A percentile compares a stretch with the other conserved stretches of the same genome.
phyloP scores from a whole-genome alignment of 2,888 invertebrate genomes.

The Eupithecia abbreviata region DNA sequence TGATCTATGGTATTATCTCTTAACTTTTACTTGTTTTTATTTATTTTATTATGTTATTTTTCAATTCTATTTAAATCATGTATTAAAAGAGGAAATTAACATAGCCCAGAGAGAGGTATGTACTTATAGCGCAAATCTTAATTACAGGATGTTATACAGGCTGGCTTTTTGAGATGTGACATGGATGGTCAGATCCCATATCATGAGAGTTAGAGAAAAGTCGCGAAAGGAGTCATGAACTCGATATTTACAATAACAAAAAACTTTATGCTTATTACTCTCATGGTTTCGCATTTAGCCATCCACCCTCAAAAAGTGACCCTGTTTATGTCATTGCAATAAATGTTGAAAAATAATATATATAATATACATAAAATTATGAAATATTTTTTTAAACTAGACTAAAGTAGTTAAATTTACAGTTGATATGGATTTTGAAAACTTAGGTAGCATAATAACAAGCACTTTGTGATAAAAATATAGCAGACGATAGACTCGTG shows the following conservation, averaged over 20 bases:
- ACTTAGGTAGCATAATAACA: not conserved
- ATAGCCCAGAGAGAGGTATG: not conserved
- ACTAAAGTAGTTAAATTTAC: not conserved
- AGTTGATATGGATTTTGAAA: not conserved
- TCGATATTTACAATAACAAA: too few species aligned
- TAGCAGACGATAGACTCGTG: not conserved
- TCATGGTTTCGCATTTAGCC: not conserved
- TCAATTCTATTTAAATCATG: not conserved
- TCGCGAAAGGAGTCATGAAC: not conserved
- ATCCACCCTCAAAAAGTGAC: not conserved
- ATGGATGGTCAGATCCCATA: not conserved
- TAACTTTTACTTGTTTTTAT: not conserved
- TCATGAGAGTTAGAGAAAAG: not conserved
- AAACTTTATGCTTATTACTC: not conserved
- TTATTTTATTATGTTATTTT: not conserved
- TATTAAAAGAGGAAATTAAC: not conserved
- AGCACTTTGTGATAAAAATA: slow-evolving; percentile 6
- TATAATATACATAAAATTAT: too few species aligned
- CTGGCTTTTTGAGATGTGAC: not conserved
- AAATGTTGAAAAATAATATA: not conserved
- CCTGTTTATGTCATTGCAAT: not conserved
- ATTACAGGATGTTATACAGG: not conserved
- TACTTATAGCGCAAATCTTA: not conserved
- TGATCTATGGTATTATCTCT: not conserved
- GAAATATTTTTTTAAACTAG: too few species aligned